Evolutionary conservation across 2,888 invertebrate genomes (phyloP).

Genomic region (Parnassius apollo): DNA sequence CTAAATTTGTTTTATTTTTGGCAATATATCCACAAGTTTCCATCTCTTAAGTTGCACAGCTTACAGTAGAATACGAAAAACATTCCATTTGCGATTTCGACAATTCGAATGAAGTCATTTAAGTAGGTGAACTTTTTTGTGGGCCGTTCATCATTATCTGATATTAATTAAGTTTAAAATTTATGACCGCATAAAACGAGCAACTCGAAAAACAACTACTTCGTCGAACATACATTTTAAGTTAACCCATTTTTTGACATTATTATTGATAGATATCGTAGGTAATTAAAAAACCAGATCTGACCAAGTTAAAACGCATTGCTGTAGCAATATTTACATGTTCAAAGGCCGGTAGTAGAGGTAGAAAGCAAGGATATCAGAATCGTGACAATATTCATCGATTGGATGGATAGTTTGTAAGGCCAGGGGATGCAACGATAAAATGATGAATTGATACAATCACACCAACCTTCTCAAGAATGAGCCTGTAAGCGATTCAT

Average conservation of each 20-base stretch:
- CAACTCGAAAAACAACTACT: not conserved
- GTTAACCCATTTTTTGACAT: slow-evolving; percentile 26
- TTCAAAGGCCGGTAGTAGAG: not conserved
- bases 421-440: no score
- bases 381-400: not conserved
- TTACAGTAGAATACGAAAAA: no score
- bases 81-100: slow-evolving; percentile 6
- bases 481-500: no score
- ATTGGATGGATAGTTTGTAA: no score
- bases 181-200: slow-evolving; percentile 17
- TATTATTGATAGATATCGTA: slow-evolving; percentile 10
- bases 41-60: no score
- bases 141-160: slow-evolving; percentile 20
- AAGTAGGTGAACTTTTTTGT: slow-evolving; percentile 25
- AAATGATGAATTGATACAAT: no score
- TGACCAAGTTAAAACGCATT: slow-evolving; percentile 6
- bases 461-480: no score
- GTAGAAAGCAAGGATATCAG: not conserved
- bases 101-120: slow-evolving; percentile 25
- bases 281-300: slow-evolving; percentile 19
- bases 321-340: slow-evolving; percentile 1
- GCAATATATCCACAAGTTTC: no score
- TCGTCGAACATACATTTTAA: slow-evolving; percentile 11
- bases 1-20: no score
- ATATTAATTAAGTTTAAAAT: slow-evolving; percentile 26